Base-by-base conservation (phyloP, 1,140 invertebrate genomes). In the Odontomachus brunneus region DNA sequence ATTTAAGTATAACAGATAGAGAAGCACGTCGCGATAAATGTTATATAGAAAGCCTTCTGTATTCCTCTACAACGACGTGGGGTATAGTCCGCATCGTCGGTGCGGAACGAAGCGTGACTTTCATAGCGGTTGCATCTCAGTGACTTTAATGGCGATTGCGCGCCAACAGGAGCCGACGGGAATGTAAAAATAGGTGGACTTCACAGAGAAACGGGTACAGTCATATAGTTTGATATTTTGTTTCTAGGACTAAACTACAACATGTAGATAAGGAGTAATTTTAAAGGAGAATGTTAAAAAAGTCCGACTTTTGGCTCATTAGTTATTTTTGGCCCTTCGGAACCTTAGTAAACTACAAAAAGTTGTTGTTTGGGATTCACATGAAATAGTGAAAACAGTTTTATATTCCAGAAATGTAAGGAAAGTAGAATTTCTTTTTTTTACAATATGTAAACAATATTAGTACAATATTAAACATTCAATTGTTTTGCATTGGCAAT, bases 41-140 rank as follows among this genome's bases (percentile, higher is more conserved):
- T 59, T 80, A 65, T 69, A 71, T 48, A 38, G 66, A 76, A 49
- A 80, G 51, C 51, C 60, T 44, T 44, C 9, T 44, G 9, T 44
- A 44, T 44, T 7, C 38, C 38, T 15, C 17, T n/a, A 51, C 69
- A 80, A 65, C 51, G 33, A 24, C 38, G 33, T 29, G 44, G 69
- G 71, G 22, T 80, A 80, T 48, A 80, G 75, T 71, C 75, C 51
- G 49, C 65, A 7, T 71, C 33, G 33, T 29, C 75, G 75, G 24
- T 69, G 75, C 75, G 75, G 75, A 80, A 80, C 75, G 75, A 80
- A 80, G 75, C 75, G 75, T 80, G 53, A 80, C 75, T 80, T 48
- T 80, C 69, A 80, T 80, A 80, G 65, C 51, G 53, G 75, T 80
- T 22, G 75, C 75, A 80, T 80, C 75, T 80, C 75, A 71, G 51